These are phyloP conservation scores for Pimpla rufipes DNA, from an alignment of 2,888 invertebrate genomes.

Conservation along the genomic window DNA sequence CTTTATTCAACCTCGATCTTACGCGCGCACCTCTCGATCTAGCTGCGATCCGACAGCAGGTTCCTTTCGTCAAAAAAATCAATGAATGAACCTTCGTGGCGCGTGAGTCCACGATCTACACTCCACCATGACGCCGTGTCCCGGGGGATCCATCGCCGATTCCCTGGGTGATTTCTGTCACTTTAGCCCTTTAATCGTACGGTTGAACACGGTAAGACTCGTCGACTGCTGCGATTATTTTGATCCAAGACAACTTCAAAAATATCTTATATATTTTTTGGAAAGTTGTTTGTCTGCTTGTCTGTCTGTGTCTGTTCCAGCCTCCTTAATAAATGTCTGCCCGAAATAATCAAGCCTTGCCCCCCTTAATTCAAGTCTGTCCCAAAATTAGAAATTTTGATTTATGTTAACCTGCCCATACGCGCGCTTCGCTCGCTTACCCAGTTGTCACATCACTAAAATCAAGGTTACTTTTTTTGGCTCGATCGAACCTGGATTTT, in stretches of 20 bases:
- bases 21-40: conserved; percentile 32
- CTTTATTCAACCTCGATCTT: conserved; percentile 74
- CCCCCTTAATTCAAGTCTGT: no score
- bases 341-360: no score
- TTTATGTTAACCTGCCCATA: no score
- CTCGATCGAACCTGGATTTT: no score
- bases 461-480: no score
- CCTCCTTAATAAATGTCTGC: no score
- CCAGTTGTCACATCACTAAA: no score
- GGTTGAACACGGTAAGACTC: not conserved
- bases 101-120: conserved; percentile 16
- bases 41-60: conserved; percentile 71
- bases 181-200: not conserved
- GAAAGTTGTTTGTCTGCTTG: no score
- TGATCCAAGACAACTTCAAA: not conserved
- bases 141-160: conserved; percentile 27
- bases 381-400: no score
- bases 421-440: no score
- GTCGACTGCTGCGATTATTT: not conserved
- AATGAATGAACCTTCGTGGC: conserved; percentile 80
- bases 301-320: no score
- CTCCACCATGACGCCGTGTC: conserved; percentile 37
- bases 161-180: conserved; percentile 18
- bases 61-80: conserved; percentile 76
- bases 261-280: no score